A percentile compares a stretch with the other conserved stretches of the same genome.
Evolutionary conservation across 1,140 invertebrate genomes (phyloP).

Genomic region (Mercenaria mercenaria): DNA sequence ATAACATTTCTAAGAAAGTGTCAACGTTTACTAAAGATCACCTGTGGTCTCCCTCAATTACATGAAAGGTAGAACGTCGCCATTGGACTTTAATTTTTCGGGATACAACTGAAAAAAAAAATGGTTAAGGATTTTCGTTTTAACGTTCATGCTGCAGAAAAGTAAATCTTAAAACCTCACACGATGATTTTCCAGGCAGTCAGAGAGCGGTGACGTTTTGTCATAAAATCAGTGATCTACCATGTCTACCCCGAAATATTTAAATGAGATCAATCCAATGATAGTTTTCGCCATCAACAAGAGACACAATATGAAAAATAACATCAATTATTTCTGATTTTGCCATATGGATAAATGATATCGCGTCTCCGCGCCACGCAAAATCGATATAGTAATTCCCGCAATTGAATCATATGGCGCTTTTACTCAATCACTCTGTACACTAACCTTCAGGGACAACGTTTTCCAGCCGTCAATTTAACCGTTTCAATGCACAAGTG

Average conservation of each 20-base stretch:
- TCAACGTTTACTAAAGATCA: no score
- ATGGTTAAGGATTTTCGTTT: no score
- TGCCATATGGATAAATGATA: background rate
- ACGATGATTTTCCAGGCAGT: no score
- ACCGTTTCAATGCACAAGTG: no score
- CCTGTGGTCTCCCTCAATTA: no score
- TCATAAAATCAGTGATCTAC: background rate
- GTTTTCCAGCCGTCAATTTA: background rate
- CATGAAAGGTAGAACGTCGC: no score
- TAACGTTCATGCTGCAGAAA: no score
- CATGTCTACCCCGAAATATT: background rate
- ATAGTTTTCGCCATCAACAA: background rate
- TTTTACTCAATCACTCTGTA: conserved; percentile 5
- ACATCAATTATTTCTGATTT: background rate
- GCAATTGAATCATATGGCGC: conserved; percentile 12
- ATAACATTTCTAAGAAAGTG: no score
- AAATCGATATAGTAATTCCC: conserved; percentile 6
- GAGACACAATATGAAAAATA: background rate
- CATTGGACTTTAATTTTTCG: no score
- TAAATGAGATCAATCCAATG: background rate
- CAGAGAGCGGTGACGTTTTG: background rate
- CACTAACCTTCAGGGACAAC: background rate
- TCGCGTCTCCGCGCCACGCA: background rate
- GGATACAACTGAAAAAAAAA: no score
- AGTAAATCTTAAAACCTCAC: no score